Evolutionary conservation across 2,113 vertebrate species (phyloP), one percentile per base, ranked within the genome.

Genomic region (Etheostoma spectabile): DNA sequence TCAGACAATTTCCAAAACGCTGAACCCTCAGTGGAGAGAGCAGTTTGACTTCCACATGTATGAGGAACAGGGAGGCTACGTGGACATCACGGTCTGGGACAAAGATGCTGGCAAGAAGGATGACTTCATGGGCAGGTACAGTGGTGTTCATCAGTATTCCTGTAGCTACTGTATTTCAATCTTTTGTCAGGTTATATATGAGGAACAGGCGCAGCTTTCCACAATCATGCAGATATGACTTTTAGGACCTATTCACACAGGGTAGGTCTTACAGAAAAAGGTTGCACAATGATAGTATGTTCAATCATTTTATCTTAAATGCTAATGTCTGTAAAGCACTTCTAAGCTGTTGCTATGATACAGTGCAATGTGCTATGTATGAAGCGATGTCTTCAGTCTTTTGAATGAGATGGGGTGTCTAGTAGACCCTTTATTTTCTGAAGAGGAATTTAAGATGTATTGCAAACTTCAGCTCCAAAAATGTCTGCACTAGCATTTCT

Each of bases 11-110:
- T 94, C 96, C 62, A 99, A 99, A 96, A 97, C 97, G 2, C 91
- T 99, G 90, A 98, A 97, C 95, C 98, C 98, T 70, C 97, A 97
- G 88, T 99, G 98, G 98, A 96, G 97, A 59, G 98, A 99, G 86
- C 98, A 99, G 93, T 99, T 99, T 96, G 98, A 99, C 92, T 99
- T 99, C 91, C 97, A 99, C 94, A 92, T 99, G 77, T 98, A 97
- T 87, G 97, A 99, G 16, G 97, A 99, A 89, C 95, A 94, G 84
- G 97, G 97, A n/a, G 98, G 97, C 79, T 94, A 95, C 74, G 95
- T 99, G 73, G 97, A 99, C 91, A 97, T 99, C 84, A 98, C 98
- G 1, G 96, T 98, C 24, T 99, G 98, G 98, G 97, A 99, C 92
- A 99, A 96, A 95, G 98, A 99, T 46, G 95, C 96, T 73, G 97